Evolutionary conservation across 2,797 vertebrate species (phyloP).

Genomic region (Arrhamphus sclerolepis): DNA sequence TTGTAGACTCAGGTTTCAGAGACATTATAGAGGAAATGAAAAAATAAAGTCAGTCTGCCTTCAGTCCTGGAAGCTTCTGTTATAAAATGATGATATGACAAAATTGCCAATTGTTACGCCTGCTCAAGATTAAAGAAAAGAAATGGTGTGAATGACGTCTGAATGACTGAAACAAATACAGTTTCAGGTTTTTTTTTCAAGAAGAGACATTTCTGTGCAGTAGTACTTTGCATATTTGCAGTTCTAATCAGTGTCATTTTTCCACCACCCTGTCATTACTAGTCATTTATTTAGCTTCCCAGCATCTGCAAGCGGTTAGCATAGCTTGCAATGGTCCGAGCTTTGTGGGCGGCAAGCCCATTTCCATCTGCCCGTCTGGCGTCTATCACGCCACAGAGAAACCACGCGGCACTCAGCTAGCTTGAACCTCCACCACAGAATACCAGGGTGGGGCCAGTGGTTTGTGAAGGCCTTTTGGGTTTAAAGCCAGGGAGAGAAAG

Average conservation of each 20-base stretch:
- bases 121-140: constrained; percentile 6
- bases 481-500: constrained; percentile 19
- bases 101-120: constrained; percentile 27
- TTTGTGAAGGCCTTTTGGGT: constrained; percentile 29
- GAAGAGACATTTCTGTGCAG: constrained; percentile 19
- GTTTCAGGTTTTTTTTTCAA: no score
- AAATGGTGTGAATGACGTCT: neutral
- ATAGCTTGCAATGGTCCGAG: constrained; percentile 58
- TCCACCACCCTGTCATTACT: constrained; percentile 71
- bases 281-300: constrained; percentile 75
- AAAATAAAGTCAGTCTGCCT: constrained; percentile 15
- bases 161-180: no score
- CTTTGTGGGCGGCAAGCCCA: constrained; percentile 70
- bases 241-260: constrained; percentile 53
- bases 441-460: constrained; percentile 71
- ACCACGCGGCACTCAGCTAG: constrained; percentile 64
- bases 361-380: constrained; percentile 79
- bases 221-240: constrained; percentile 57
- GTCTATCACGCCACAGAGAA: constrained; percentile 71
- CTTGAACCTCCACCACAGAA: constrained; percentile 70
- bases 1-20: constrained; percentile 45
- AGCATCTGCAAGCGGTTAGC: constrained; percentile 66
- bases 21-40: constrained; percentile 9
- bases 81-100: constrained; percentile 9
- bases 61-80: neutral